Percentiles rank a stretch among this genome's conserved stretches.
These are phyloP conservation scores for Saguinus midas DNA, from an alignment of 2,113 vertebrate genomes.

Conservation along the genomic window DNA sequence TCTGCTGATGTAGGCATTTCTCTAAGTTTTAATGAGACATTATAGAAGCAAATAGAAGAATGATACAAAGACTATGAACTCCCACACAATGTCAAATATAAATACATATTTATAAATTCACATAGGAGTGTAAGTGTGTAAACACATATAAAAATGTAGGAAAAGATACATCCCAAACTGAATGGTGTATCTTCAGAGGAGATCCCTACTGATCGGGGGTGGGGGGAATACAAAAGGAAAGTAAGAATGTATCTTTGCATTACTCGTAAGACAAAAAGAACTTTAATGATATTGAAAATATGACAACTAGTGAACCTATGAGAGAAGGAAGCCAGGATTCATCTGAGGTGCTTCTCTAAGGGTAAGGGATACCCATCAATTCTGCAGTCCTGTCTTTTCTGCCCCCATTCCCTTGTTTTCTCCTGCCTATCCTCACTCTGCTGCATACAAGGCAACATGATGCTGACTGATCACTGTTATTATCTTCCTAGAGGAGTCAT, in stretches of 20 bases:
- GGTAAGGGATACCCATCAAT: neutral
- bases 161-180: neutral
- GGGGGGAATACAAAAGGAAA: neutral
- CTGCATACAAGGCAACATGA: neutral
- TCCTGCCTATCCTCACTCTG: neutral
- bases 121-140: neutral
- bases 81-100: neutral
- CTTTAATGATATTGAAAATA: neutral
- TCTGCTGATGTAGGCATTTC: neutral
- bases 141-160: neutral
- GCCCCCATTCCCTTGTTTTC: neutral
- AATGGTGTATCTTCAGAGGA: neutral
- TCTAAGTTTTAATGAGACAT: neutral
- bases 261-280: neutral
- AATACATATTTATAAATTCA: neutral
- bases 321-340: neutral
- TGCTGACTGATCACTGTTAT: neutral
- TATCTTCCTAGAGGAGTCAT: neutral
- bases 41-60: neutral
- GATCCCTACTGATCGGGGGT: neutral
- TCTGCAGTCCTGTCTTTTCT: neutral
- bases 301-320: neutral
- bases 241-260: neutral
- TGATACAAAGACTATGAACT: neutral
- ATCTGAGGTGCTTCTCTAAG: neutral